phyloP scores from a whole-genome alignment of 2,888 invertebrate genomes.

The Agrilus biguttatus region DNA sequence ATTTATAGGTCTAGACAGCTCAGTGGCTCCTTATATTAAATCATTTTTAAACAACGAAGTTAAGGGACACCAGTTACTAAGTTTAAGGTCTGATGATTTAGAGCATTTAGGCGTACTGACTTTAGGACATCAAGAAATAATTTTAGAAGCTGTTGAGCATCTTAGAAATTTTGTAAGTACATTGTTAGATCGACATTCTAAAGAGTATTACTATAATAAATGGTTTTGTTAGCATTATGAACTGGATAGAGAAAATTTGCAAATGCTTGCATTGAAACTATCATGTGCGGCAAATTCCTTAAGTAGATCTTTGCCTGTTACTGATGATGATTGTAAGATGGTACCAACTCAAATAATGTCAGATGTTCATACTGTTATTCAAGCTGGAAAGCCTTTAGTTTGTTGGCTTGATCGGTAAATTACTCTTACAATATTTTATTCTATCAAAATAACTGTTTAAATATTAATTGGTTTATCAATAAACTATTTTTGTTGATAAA shows the following conservation, averaged over 20 bases:
- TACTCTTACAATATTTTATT: neutral
- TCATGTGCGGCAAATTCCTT: conserved; percentile 71
- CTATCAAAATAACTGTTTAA: neutral
- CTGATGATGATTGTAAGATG: conserved; percentile 34
- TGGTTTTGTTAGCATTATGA: conserved; percentile 64
- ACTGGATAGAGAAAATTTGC: conserved; percentile 80
- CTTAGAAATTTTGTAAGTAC: conserved; percentile 70
- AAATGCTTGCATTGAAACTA: conserved; percentile 71
- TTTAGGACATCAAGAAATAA: conserved; percentile 86
- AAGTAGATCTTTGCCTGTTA: conserved; percentile 49
- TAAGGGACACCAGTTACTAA: conserved; percentile 68
- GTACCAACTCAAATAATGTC: conserved; percentile 70
- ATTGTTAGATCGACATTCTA: neutral
- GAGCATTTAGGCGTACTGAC: conserved; percentile 72
- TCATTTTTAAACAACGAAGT: conserved; percentile 69
- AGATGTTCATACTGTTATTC: conserved; percentile 73
- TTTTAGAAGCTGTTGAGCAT: conserved; percentile 84
- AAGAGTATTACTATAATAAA: neutral
- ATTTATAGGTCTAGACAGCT: conserved; percentile 62
- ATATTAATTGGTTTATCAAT: neutral
- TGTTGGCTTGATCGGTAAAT: conserved; percentile 77
- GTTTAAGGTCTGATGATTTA: conserved; percentile 76
- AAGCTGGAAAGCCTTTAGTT: conserved; percentile 72
- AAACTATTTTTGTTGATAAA: too few species aligned
- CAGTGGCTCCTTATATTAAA: conserved; percentile 66